A percentile compares a stretch with the other conserved stretches of the same genome.
Conservation (phyloP, 2,888 invertebrate species). For the Leucoptera coffeella region DNA sequence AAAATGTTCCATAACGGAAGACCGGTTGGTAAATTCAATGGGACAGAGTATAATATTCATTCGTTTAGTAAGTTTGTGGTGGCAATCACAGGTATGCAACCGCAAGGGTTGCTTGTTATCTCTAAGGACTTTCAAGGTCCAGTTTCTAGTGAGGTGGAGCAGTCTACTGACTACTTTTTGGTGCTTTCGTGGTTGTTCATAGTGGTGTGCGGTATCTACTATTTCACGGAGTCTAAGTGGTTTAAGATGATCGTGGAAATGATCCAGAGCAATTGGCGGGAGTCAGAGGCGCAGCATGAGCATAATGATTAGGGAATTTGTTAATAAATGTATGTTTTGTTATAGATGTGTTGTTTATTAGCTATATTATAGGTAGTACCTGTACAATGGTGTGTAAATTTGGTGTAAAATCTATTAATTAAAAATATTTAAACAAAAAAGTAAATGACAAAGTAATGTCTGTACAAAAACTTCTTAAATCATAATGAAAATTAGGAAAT, state of each 20-base stretch:
- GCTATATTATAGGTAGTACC: too few species aligned
- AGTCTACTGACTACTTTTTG: conserved; percentile 75
- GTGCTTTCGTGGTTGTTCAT: conserved; percentile 84
- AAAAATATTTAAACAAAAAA: too few species aligned
- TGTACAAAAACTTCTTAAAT: too few species aligned
- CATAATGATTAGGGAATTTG: conserved; percentile 57
- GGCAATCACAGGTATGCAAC: conserved; percentile 65
- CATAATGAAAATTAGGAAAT: too few species aligned
- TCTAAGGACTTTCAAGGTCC: conserved; percentile 77
- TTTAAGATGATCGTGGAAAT: conserved; percentile 78
- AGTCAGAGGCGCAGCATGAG: conserved; percentile 77
- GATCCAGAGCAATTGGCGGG: conserved; percentile 81
- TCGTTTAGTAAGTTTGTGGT: conserved; percentile 73
- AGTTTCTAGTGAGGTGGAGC: conserved; percentile 67
- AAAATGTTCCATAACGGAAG: conserved; percentile 86
- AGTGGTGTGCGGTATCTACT: conserved; percentile 63
- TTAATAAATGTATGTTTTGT: neutral
- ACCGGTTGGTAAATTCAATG: conserved; percentile 79
- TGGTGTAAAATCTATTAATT: too few species aligned
- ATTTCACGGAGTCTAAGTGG: conserved; percentile 69
- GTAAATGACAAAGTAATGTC: too few species aligned
- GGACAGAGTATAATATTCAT: conserved; percentile 71
- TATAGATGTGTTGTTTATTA: too few species aligned
- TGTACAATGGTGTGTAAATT: too few species aligned
- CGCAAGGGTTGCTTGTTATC: conserved; percentile 60